Percentiles rank a stretch among this genome's conserved stretches.
Evolutionary conservation across 2,113 vertebrate species (phyloP).

Genomic region (Chrysochloris asiatica): DNA sequence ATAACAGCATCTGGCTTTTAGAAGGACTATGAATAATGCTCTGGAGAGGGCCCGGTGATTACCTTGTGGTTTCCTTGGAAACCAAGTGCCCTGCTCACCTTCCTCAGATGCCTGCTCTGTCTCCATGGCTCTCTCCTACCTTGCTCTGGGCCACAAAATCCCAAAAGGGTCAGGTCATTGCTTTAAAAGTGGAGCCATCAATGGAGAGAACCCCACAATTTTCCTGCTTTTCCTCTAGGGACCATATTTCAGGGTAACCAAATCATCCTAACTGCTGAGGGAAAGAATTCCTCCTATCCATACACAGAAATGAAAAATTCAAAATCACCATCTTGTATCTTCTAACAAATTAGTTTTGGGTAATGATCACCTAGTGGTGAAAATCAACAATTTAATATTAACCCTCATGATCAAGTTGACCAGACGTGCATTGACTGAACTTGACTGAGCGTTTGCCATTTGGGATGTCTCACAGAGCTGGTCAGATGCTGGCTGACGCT

Average conservation of each 20-base stretch:
- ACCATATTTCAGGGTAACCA: neutral
- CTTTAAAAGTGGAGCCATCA: neutral
- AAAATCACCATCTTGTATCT: neutral
- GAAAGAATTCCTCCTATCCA: neutral
- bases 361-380: too few relatives aligned
- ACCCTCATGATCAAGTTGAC: fast-evolving
- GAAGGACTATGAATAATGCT: slow-evolving; percentile 18
- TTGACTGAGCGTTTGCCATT: too few relatives aligned
- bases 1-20: slow-evolving; percentile 32
- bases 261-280: neutral
- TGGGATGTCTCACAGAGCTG: too few relatives aligned
- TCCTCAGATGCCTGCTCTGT: neutral
- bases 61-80: slow-evolving; percentile 62
- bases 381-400: neutral
- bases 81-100: slow-evolving; percentile 38
- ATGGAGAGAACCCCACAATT: neutral
- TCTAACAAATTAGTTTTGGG: neutral
- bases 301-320: neutral
- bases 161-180: neutral
- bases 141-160: neutral
- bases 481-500: neutral
- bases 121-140: neutral
- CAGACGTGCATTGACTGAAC: neutral
- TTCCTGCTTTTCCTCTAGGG: neutral
- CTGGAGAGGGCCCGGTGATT: neutral